phyloP scores from a whole-genome alignment of 2,797 vertebrate species.

The Gymnocypris eckloni region DNA sequence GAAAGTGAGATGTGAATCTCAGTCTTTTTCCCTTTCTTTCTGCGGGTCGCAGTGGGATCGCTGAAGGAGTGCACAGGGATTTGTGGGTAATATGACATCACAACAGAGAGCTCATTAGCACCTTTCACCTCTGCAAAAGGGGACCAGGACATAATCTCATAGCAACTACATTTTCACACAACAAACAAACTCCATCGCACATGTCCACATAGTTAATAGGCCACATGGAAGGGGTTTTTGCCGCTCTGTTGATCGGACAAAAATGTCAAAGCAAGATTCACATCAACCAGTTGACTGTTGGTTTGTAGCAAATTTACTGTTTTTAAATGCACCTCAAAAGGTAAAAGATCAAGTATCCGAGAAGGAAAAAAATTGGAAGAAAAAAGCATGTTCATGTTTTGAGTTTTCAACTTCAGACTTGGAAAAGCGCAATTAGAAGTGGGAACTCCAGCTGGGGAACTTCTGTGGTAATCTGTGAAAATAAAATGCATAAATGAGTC shows the following conservation, averaged over 20 bases:
- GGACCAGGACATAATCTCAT: slow-evolving; percentile 58
- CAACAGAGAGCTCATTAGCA: slow-evolving; percentile 71
- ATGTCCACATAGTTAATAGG: neutral
- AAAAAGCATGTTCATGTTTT: no score
- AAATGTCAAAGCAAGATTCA: neutral
- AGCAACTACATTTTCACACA: slow-evolving; percentile 49
- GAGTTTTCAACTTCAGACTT: neutral
- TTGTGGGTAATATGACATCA: slow-evolving; percentile 65
- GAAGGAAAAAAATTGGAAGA: neutral
- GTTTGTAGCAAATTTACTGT: neutral
- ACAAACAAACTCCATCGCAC: slow-evolving; percentile 36
- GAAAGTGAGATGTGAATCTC: slow-evolving; percentile 24
- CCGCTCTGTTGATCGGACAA: neutral
- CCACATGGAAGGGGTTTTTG: neutral
- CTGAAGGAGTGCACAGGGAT: slow-evolving; percentile 53
- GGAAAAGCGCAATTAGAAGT: neutral
- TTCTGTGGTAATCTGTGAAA: neutral
- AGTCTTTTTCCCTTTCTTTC: neutral
- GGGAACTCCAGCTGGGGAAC: neutral
- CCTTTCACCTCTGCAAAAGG: slow-evolving; percentile 69
- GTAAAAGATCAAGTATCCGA: neutral
- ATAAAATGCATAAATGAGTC: neutral
- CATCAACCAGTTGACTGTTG: neutral
- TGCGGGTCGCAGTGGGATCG: neutral
- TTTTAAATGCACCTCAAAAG: neutral